These are phyloP conservation scores for Hycleus phaleratus DNA, from an alignment of 1,140 invertebrate species.

Conservation along the genomic window DNA sequence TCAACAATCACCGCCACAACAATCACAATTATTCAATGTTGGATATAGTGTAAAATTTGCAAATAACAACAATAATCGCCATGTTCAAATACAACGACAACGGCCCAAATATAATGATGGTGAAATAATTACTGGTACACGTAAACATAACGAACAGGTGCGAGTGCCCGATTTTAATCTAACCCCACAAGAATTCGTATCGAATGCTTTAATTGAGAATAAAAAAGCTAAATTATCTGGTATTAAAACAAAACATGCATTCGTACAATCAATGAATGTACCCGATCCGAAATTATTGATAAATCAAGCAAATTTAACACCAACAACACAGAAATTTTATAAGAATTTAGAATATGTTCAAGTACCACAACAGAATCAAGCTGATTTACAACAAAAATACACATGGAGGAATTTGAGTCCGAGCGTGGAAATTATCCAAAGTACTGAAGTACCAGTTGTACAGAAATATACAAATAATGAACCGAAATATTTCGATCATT, in stretches of 20 bases:
- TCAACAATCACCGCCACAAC: neutral
- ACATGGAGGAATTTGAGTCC: slow-evolving; percentile 28
- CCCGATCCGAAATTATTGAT: neutral
- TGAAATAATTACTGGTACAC: slow-evolving; percentile 19
- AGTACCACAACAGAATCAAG: slow-evolving; percentile 1
- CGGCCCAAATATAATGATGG: slow-evolving; percentile 17
- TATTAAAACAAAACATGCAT: slow-evolving; percentile 18
- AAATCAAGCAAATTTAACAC: slow-evolving; percentile 13
- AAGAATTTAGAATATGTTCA: slow-evolving; percentile 9
- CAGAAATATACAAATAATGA: slow-evolving; percentile 6
- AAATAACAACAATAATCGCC: neutral
- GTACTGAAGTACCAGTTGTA: slow-evolving; percentile 16
- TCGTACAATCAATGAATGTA: neutral
- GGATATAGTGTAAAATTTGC: slow-evolving; percentile 29
- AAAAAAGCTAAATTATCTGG: slow-evolving; percentile 20
- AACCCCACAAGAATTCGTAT: slow-evolving; percentile 4
- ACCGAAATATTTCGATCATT: slow-evolving; percentile 22
- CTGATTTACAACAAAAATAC: slow-evolving; percentile 5
- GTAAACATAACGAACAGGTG: slow-evolving; percentile 9
- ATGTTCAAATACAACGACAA: neutral
- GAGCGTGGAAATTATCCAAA: slow-evolving; percentile 27
- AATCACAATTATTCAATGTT: slow-evolving; percentile 30
- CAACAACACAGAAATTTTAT: slow-evolving; percentile 16
- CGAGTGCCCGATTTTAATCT: neutral
- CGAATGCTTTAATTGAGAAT: neutral